Evolutionary conservation across 2,797 vertebrate species (phyloP), one percentile per base, ranked within the genome.

Genomic region (Lepidocolaptes lacrymiger): DNA sequence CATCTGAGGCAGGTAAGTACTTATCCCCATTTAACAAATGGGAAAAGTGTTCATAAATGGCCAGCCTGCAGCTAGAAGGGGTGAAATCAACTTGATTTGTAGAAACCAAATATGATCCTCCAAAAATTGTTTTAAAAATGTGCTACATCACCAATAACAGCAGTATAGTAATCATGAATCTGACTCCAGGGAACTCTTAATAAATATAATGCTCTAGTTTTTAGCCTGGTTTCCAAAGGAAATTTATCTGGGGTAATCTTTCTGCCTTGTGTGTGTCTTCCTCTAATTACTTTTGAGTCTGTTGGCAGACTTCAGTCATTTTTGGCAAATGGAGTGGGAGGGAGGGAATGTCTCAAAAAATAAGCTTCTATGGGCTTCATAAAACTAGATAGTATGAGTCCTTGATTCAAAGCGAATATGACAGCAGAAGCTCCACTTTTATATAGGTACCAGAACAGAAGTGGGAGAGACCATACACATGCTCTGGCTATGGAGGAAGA

Each of bases 211-310:
- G 21, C 48, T 64, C 44, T 79, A 54, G 14, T 4, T 54, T 93
- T 93, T 78, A 93, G 74, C 55, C 37, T 69, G 23, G 14, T 51
- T 91, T 93, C 59, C 39, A 71, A 71, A 92, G 71, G 48, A 85
- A 76, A 66, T 62, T 64, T 91, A 37, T 85, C 91, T 79, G 48
- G 67, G 55, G 21, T 85, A 79, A 74, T 89, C 86, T 82, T 14
- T 0, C 48, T 92, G 77, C 55, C 44, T 54, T 76, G 36, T 58
- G 8, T 72, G n/a, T 73, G n/a, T 87, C 48, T 79, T 91, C 55
- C n/a, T n/a, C 54, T 95, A 72, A 89, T 87, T 95, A 62, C 62
- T 85, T 93, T 10, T 85, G 59, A 87, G 67, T 87, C 74, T 79
- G 14, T 36, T 93, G 77, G 59, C 89, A 91, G 81, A 75, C n/a